Conservation (phyloP, 2,113 vertebrate species). For the Holacanthus passer region DNA sequence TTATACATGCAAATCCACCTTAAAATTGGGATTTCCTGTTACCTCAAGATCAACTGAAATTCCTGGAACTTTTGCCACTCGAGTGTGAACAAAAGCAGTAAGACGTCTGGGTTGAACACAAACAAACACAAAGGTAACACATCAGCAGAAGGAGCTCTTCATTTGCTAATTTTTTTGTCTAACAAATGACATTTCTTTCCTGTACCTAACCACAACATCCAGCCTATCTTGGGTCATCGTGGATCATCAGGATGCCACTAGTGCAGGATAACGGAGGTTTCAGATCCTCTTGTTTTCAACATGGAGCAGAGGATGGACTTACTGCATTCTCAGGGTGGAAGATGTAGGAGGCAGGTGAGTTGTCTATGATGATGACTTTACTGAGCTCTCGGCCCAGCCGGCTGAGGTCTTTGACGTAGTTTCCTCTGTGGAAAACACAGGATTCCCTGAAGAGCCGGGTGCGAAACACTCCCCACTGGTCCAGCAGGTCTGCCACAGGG, state of each 20-base stretch:
- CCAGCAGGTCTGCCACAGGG: conserved; percentile 96
- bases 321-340: conserved; percentile 99
- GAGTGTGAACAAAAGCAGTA: background rate
- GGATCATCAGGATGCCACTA: background rate
- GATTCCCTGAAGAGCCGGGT: conserved; percentile 97
- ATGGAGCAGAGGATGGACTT: conserved; percentile 68
- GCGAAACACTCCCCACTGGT: conserved; percentile 97
- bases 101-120: background rate
- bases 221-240: background rate
- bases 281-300: background rate
- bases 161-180: background rate
- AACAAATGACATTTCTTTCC: background rate
- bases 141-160: background rate
- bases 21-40: background rate
- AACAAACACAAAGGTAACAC: no score
- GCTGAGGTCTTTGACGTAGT: conserved; percentile 99
- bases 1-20: background rate
- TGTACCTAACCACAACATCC: background rate
- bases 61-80: background rate
- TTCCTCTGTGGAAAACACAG: conserved; percentile 97
- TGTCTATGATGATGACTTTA: conserved; percentile 97
- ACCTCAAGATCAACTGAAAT: background rate
- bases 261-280: background rate
- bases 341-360: conserved; percentile 98
- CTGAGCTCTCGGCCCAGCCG: conserved; percentile 94